These are phyloP conservation scores for Coluber constrictor DNA, from an alignment of 2,797 vertebrate species.

Conservation along the genomic window DNA sequence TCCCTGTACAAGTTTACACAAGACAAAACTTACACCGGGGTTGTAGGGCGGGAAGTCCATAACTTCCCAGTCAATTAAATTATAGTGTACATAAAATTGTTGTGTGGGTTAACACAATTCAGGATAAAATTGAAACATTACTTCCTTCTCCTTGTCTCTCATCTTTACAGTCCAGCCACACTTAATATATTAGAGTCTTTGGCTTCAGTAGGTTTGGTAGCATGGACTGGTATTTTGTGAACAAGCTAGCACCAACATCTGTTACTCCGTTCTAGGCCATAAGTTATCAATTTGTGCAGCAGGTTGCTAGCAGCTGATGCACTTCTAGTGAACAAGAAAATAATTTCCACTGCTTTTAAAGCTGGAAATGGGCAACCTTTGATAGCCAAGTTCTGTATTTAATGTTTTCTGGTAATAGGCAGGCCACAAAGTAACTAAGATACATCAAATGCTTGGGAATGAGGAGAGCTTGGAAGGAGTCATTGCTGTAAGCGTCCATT, in stretches of 20 bases:
- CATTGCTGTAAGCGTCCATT: background rate
- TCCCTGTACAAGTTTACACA: background rate
- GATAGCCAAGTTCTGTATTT: background rate
- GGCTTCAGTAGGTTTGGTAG: background rate
- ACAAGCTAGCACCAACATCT: background rate
- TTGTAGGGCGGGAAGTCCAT: background rate
- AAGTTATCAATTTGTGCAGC: background rate
- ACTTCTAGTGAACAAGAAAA: background rate
- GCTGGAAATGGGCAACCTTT: background rate
- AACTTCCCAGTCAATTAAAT: background rate
- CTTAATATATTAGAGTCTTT: background rate
- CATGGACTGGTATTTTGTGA: background rate
- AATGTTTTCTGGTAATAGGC: background rate
- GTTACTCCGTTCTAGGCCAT: background rate
- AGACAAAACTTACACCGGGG: background rate
- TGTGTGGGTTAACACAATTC: background rate
- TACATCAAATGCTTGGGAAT: background rate
- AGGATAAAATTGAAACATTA: background rate
- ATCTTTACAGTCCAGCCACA: background rate
- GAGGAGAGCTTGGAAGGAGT: background rate
- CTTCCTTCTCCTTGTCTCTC: background rate
- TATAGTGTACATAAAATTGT: background rate
- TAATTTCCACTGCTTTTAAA: background rate
- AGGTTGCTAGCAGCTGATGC: background rate
- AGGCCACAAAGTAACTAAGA: background rate